Evolutionary conservation across 2,797 vertebrate genomes (phyloP), one percentile per base, ranked within the genome.

Genomic region (Buphagus erythrorhynchus): DNA sequence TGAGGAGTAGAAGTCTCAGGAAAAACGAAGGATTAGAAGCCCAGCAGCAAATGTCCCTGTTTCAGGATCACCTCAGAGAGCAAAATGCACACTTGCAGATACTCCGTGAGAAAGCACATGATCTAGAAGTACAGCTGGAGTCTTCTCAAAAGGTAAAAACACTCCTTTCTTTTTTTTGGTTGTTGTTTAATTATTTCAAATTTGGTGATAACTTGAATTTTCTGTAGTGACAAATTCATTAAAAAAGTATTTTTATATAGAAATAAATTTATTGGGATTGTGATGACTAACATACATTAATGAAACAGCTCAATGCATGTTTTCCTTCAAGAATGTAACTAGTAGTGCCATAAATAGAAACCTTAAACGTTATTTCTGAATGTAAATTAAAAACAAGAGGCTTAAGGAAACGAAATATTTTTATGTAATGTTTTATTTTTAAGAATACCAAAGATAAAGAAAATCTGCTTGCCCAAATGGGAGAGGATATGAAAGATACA

Each of bases 1-100:
- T 98, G 71, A 98, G 97, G 51, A 97, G 94, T 86, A 98, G 98
- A 97, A 97, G 78, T 90, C 94, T 97, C 36, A 95, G 95, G 12
- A 97, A 94, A 55, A 62, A 68, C 0, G 97, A 98, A 57, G 43
- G 92, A 6, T 75, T 82, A 40, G 96, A 97, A 88, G 74, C 79
- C 19, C 91, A 95, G 74, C 91, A 94, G 26, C 97, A 95, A 38
- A 95, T 94, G 40, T 57, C 82, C 40, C 55, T 85, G 48, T 94
- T 96, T 61, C 97, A 81, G 51, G 74, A 28, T 16, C 12, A 11
- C 33, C 93, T 97, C n/a, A 66, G 92, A 84, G 95, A 97, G 54
- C 92, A 96, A 52, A 97, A 92, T 43, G 38, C 48, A 9, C 81
- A 87, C 63, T 51, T 97, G 71, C 95, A 78, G 90, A 87, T 89